Evolutionary conservation across 2,888 invertebrate genomes (phyloP).

Genomic region (Spilosoma lubricipeda): DNA sequence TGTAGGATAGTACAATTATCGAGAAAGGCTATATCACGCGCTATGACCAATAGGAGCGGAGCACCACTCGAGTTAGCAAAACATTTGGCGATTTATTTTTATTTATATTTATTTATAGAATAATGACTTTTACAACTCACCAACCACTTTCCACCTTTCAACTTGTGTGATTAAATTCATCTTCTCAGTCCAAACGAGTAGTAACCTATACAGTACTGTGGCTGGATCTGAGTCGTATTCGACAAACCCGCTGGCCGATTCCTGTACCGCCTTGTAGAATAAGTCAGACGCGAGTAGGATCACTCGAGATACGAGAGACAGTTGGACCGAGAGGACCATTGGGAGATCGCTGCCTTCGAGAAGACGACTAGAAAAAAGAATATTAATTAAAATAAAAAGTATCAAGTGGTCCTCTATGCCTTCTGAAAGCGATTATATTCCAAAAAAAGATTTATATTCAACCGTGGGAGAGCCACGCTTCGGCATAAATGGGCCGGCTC

Average conservation of each 20-base stretch:
- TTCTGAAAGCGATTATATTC: too few relatives aligned
- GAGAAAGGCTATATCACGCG: too few relatives aligned
- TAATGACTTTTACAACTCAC: conserved; percentile 71
- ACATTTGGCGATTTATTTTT: too few relatives aligned
- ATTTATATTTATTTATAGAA: too few relatives aligned
- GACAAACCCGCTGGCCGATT: conserved; percentile 73
- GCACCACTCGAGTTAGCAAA: too few relatives aligned
- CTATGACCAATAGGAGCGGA: too few relatives aligned
- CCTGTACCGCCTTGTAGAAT: conserved; percentile 87
- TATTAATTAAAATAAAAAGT: background rate
- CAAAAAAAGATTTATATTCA: too few relatives aligned
- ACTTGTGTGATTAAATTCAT: conserved; percentile 92
- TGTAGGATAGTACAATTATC: too few relatives aligned
- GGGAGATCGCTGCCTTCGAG: conserved; percentile 90
- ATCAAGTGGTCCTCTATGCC: background rate
- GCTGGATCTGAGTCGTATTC: conserved; percentile 86
- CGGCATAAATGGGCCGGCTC: too few relatives aligned
- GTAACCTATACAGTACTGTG: conserved; percentile 89
- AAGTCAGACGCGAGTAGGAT: conserved; percentile 89
- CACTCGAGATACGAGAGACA: conserved; percentile 92
- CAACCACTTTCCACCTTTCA: conserved; percentile 93
- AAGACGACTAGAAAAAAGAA: conserved; percentile 83
- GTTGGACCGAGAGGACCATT: conserved; percentile 91
- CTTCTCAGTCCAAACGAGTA: conserved; percentile 92
- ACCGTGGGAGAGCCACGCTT: too few relatives aligned